Conservation (phyloP, 2,113 vertebrate species). For the Channa argus region DNA sequence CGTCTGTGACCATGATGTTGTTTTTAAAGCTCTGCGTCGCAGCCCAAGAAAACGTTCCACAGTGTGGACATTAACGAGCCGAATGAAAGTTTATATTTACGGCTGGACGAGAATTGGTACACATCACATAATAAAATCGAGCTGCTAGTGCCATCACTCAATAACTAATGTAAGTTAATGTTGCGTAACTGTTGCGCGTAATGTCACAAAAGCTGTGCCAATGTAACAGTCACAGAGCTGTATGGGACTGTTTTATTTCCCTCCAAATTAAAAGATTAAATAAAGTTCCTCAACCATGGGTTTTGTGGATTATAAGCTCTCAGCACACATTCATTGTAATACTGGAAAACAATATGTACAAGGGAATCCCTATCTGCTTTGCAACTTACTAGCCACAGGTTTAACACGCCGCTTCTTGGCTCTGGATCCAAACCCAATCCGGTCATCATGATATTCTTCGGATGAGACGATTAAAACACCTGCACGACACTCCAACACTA, state of each 20-base stretch:
- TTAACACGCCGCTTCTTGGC: no score
- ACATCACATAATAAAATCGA: not conserved
- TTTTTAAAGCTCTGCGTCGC: no score
- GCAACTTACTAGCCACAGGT: not conserved
- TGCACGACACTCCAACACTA: not conserved
- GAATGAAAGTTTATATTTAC: no score
- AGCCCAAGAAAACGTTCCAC: no score
- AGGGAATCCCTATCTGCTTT: not conserved
- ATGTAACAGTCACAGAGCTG: not conserved
- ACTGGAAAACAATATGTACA: not conserved
- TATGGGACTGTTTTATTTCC: not conserved
- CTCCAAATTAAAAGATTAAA: no score
- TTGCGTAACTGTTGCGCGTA: not conserved
- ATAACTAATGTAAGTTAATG: no score
- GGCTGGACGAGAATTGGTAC: no score
- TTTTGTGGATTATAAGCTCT: not conserved
- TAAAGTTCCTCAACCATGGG: not conserved
- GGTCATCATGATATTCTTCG: not conserved
- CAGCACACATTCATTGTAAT: not conserved
- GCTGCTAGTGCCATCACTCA: not conserved
- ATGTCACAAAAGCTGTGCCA: not conserved
- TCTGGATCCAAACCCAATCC: no score
- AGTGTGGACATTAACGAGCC: no score
- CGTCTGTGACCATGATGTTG: not conserved
- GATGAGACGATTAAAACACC: slow-evolving; percentile 3